Conservation (phyloP, 2,113 vertebrate species). For the Tragelaphus strepsiceros region DNA sequence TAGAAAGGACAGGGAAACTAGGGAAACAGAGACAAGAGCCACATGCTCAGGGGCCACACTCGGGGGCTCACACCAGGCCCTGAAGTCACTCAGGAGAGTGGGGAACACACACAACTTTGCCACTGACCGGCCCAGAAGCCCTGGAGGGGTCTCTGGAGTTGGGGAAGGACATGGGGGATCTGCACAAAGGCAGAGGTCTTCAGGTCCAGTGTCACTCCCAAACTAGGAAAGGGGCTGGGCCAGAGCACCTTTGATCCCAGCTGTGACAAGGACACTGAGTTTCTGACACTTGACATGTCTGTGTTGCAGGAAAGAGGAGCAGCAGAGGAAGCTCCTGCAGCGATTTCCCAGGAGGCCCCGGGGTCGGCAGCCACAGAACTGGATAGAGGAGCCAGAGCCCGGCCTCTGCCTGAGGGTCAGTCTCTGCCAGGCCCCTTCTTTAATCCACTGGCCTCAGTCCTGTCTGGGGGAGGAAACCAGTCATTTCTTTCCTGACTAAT, state of each 20-base stretch:
- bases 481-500: not conserved
- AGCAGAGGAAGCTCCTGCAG: not conserved
- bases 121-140: not conserved
- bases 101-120: not conserved
- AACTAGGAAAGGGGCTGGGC: accelerated
- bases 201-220: accelerated
- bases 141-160: too few species aligned
- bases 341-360: not conserved
- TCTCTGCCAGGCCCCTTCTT: too few species aligned
- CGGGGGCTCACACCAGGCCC: not conserved
- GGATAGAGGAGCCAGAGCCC: accelerated
- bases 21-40: not conserved
- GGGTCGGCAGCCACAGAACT: accelerated
- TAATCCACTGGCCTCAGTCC: accelerated
- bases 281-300: accelerated
- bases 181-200: not conserved
- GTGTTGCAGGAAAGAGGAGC: not conserved
- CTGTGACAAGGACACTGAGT: too few species aligned
- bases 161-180: accelerated
- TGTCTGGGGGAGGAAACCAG: accelerated
- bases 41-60: not conserved
- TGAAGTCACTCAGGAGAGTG: not conserved
- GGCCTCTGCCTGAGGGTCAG: not conserved
- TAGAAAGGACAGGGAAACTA: not conserved
- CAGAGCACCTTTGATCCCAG: accelerated